These are phyloP conservation scores for Xestia xanthographa DNA, from an alignment of 2,888 invertebrate genomes.

Conservation along the genomic window DNA sequence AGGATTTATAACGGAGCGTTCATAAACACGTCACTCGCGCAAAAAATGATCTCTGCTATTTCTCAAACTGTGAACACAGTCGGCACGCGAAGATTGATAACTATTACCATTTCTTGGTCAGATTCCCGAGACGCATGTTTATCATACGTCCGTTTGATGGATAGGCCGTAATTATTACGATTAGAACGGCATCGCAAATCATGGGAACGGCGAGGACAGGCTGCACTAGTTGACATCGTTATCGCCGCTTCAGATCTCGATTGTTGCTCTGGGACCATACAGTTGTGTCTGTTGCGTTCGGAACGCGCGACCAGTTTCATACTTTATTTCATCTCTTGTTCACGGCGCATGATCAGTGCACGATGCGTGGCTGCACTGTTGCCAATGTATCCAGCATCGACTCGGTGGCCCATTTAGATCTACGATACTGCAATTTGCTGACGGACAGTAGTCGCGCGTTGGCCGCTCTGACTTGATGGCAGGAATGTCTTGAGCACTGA, in stretches of 20 bases:
- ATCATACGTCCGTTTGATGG: slow-evolving; percentile 87
- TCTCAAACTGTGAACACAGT: slow-evolving; percentile 81
- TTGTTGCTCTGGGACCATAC: slow-evolving; percentile 83
- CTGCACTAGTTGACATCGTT: slow-evolving; percentile 87
- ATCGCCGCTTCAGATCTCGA: slow-evolving; percentile 87
- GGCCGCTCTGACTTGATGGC: slow-evolving; percentile 78
- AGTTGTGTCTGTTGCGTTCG: slow-evolving; percentile 70
- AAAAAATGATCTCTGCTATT: slow-evolving; percentile 88
- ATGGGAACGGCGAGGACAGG: slow-evolving; percentile 88
- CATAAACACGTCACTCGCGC: slow-evolving; percentile 86
- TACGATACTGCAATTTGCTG: slow-evolving; percentile 84
- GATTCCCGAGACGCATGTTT: slow-evolving; percentile 80
- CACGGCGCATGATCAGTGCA: slow-evolving; percentile 81
- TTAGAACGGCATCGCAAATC: slow-evolving; percentile 89
- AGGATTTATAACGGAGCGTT: slow-evolving; percentile 82
- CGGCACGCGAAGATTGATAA: slow-evolving; percentile 78
- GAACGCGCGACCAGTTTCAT: slow-evolving; percentile 79
- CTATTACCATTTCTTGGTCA: slow-evolving; percentile 79
- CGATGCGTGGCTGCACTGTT: slow-evolving; percentile 82
- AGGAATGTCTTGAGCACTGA: slow-evolving; percentile 78
- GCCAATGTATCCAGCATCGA: slow-evolving; percentile 82
- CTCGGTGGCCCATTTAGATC: slow-evolving; percentile 88
- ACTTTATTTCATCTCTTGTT: slow-evolving; percentile 86
- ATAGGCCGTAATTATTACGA: slow-evolving; percentile 89
- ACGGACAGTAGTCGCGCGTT: slow-evolving; percentile 82